phyloP scores from a whole-genome alignment of 2,113 vertebrate species.

The Elaphurus davidianus region DNA sequence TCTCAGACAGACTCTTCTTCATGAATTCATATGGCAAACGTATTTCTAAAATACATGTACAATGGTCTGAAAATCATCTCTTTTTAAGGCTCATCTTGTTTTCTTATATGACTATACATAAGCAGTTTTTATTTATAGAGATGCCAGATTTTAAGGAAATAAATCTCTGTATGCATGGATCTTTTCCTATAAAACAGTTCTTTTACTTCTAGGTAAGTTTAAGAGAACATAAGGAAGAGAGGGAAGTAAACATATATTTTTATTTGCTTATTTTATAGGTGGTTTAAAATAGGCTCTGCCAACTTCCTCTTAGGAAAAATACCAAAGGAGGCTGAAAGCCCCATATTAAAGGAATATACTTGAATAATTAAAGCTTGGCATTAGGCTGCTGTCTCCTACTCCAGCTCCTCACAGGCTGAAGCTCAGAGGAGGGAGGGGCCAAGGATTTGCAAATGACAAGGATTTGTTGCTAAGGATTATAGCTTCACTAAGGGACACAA shows the following conservation, averaged over 20 bases:
- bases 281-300: background rate
- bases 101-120: background rate
- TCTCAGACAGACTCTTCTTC: background rate
- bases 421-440: too few relatives aligned
- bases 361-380: background rate
- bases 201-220: background rate
- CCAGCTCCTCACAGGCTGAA: background rate
- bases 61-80: background rate
- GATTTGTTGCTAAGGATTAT: background rate
- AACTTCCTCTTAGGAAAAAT: background rate
- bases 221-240: background rate
- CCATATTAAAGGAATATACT: background rate
- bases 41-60: background rate
- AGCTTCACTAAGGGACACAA: background rate
- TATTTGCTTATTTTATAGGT: background rate
- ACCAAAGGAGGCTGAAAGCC: too few relatives aligned
- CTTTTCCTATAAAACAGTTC: background rate
- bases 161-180: background rate
- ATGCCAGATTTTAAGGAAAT: background rate
- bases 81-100: background rate
- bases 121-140: background rate
- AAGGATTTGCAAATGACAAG: background rate
- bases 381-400: background rate
- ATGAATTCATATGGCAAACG: background rate
- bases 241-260: background rate